These are phyloP conservation scores for Ceramica pisi DNA, from an alignment of 2,888 invertebrate species.

Conservation along the genomic window DNA sequence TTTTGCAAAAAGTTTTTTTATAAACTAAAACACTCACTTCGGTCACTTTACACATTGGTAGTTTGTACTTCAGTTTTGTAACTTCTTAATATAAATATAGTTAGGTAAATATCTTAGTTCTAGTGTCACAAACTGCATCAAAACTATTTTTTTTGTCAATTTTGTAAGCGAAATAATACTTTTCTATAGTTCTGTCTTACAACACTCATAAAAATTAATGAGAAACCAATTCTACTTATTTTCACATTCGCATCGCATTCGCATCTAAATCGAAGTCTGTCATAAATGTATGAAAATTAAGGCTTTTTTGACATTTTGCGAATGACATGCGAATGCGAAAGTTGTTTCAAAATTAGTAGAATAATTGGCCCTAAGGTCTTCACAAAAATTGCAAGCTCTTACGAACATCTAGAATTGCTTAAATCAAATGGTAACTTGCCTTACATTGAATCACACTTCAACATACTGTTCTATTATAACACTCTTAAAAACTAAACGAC, in stretches of 20 bases:
- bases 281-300: too few relatives aligned
- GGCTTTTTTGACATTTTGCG: too few relatives aligned
- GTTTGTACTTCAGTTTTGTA: slow-evolving; percentile 32
- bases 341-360: too few relatives aligned
- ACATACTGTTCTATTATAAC: background rate
- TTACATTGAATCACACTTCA: background rate
- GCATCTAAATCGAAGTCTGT: too few relatives aligned
- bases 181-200: too few relatives aligned
- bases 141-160: background rate
- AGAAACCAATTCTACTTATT: too few relatives aligned
- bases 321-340: too few relatives aligned
- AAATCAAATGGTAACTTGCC: slow-evolving; percentile 19
- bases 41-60: background rate
- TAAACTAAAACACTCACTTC: background rate
- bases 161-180: background rate
- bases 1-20: too few relatives aligned
- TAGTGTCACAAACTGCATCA: background rate
- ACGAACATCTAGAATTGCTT: background rate
- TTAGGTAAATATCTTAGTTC: too few relatives aligned
- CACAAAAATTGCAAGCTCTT: background rate
- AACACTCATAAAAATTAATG: too few relatives aligned
- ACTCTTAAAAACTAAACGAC: slow-evolving; percentile 3
- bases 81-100: background rate
- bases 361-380: too few relatives aligned
- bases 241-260: too few relatives aligned